Percentiles rank a stretch among this genome's conserved stretches.
Evolutionary conservation across 2,113 vertebrate species (phyloP).

Genomic region (Neogobius melanostomus): DNA sequence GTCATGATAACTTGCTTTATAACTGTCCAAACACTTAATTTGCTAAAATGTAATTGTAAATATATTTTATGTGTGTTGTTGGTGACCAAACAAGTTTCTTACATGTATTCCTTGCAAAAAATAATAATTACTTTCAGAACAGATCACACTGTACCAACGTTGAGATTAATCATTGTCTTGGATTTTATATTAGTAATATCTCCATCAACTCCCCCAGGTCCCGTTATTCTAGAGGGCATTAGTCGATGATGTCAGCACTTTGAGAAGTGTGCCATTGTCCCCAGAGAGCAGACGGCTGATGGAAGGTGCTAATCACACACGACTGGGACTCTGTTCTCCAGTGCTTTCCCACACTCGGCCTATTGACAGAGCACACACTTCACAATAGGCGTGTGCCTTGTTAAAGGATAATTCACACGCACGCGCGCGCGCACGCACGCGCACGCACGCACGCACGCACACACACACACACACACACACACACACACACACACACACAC

Average conservation of each 20-base stretch:
- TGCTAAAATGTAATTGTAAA: no score
- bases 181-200: no score
- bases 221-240: not conserved
- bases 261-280: conserved; percentile 67
- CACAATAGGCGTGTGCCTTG: conserved; percentile 76
- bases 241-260: not conserved
- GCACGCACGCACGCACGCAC: not conserved
- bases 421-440: conserved; percentile 22
- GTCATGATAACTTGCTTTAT: not conserved
- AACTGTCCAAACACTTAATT: no score
- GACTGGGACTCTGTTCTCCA: conserved; percentile 70
- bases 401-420: conserved; percentile 72
- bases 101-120: no score
- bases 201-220: no score
- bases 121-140: no score
- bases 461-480: not conserved
- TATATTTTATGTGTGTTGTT: no score
- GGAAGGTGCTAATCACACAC: conserved; percentile 63
- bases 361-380: conserved; percentile 40
- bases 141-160: no score
- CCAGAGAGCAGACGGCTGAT: conserved; percentile 43
- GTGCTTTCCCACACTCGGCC: conserved; percentile 77
- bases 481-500: not conserved
- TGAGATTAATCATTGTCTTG: no score
- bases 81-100: no score